Conservation (phyloP, 1,140 invertebrate species). For the Thaumatotibia leucotreta region DNA sequence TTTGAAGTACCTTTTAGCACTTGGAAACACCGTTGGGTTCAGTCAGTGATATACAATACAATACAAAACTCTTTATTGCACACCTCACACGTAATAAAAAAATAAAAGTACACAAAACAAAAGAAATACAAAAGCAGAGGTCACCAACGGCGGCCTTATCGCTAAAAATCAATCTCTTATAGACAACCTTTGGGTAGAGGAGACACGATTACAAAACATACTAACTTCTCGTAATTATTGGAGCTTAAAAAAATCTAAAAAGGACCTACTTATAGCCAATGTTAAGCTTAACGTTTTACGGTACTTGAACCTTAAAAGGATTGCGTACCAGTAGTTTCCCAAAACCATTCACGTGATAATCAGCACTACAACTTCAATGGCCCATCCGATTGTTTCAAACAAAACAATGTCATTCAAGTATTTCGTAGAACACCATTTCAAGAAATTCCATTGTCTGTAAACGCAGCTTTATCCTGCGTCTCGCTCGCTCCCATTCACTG, state of each 20-base stretch:
- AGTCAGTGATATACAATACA: no score
- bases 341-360: slow-evolving; percentile 4
- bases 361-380: slow-evolving; percentile 24
- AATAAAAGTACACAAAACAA: no score
- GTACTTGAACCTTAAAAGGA: not conserved
- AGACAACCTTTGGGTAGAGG: no score
- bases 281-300: not conserved
- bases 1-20: no score
- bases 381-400: slow-evolving; percentile 54
- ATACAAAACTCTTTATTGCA: no score
- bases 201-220: no score
- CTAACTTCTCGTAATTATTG: not conserved
- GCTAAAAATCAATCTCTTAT: no score
- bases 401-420: slow-evolving; percentile 45
- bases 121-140: no score
- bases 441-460: slow-evolving; percentile 56
- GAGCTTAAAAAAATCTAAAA: not conserved
- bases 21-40: no score
- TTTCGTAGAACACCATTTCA: slow-evolving; percentile 57
- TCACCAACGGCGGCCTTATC: no score
- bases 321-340: not conserved
- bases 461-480: slow-evolving; percentile 57
- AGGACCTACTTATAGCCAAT: not conserved
- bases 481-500: slow-evolving; percentile 71
- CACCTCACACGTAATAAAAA: no score